Evolutionary conservation across 2,888 invertebrate genomes (phyloP).

Genomic region (Epistrophe eligans): DNA sequence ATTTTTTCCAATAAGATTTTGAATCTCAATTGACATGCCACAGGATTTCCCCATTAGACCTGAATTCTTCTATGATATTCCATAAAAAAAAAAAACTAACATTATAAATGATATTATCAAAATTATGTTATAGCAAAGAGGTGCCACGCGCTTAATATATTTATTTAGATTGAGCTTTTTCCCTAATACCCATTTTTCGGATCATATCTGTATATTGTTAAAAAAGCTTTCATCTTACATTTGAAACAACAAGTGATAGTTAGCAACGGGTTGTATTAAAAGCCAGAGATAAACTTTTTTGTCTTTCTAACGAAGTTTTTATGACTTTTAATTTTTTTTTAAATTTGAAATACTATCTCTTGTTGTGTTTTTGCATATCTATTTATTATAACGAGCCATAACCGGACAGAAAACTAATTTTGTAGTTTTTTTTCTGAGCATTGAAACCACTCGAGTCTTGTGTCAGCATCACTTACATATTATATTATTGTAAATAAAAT

Average conservation of each 20-base stretch:
- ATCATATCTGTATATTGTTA: constrained; percentile 38
- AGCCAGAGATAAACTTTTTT: constrained; percentile 22
- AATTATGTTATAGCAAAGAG: constrained; percentile 32
- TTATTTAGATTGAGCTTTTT: constrained; percentile 38
- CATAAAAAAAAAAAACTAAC: constrained; percentile 20
- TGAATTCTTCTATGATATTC: constrained; percentile 56
- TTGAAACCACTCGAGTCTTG: background rate
- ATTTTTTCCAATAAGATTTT: constrained; percentile 41
- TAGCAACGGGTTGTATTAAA: constrained; percentile 7
- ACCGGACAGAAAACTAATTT: background rate
- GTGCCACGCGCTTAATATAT: constrained; percentile 48
- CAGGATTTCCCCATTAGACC: constrained; percentile 46
- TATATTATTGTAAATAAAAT: background rate
- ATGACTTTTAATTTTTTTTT: constrained; percentile 13
- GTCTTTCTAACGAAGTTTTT: constrained; percentile 2
- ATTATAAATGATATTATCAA: constrained; percentile 47
- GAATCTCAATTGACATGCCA: constrained; percentile 56
- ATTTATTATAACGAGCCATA: background rate
- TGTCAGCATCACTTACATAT: background rate
- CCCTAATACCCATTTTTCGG: background rate
- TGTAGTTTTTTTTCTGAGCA: background rate
- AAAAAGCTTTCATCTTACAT: constrained; percentile 30
- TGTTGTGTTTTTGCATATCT: constrained; percentile 22
- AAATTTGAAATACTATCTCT: constrained; percentile 11
- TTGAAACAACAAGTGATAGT: constrained; percentile 31